phyloP scores from a whole-genome alignment of 2,113 vertebrate genomes.

The Tor tambroides region DNA sequence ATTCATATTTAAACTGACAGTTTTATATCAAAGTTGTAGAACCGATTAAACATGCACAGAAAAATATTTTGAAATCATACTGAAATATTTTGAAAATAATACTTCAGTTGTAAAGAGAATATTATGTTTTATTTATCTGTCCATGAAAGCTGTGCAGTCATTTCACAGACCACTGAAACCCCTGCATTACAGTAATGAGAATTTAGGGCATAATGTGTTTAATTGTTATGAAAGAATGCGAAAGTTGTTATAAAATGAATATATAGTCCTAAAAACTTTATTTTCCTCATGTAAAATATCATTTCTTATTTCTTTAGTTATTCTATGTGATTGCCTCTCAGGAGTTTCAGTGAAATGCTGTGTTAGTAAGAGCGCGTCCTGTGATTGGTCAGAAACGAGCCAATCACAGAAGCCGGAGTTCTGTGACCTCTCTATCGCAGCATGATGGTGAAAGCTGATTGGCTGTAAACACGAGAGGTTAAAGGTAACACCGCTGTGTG shows the following conservation, averaged over 20 bases:
- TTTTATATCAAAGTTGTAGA: not conserved
- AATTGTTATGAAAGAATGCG: no score
- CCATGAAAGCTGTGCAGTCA: no score
- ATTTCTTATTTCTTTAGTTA: not conserved
- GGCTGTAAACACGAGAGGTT: not conserved
- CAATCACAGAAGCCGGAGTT: not conserved
- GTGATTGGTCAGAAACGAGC: not conserved
- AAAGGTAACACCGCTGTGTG: not conserved
- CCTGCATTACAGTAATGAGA: not conserved
- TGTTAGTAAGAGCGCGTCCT: not conserved
- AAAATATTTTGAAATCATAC: not conserved
- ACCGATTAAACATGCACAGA: not conserved
- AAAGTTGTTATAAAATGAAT: no score
- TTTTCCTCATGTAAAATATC: no score
- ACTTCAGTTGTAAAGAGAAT: not conserved
- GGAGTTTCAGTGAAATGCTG: not conserved
- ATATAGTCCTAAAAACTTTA: no score
- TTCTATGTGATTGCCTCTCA: not conserved
- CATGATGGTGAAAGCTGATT: not conserved
- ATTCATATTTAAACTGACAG: not conserved
- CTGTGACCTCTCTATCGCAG: not conserved
- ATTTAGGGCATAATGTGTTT: no score
- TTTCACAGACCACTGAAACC: not conserved
- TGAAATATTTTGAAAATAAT: no score
- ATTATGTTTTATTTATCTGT: not conserved